Evolutionary conservation across 2,888 invertebrate species (phyloP).

Genomic region (Smittia aterrima): DNA sequence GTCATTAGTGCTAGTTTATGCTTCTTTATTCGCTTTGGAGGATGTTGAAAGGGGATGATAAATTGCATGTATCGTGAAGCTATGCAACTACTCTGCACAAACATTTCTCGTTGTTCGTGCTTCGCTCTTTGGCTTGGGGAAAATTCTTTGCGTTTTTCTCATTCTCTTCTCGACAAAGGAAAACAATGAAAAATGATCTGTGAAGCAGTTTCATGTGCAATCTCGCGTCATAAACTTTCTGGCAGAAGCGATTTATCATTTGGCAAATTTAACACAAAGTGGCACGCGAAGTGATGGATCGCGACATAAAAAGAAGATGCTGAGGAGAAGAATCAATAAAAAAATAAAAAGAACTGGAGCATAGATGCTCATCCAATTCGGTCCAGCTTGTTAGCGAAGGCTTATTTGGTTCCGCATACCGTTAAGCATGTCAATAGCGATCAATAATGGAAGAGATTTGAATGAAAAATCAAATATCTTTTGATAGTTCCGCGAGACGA

Average conservation of each 20-base stretch:
- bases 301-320: not conserved
- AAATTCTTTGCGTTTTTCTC: not conserved
- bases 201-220: not conserved
- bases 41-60: not conserved
- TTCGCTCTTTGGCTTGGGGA: not conserved
- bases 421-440: not conserved
- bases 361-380: not conserved
- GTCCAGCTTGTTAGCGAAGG: not conserved
- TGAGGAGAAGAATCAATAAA: not conserved
- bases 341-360: not conserved
- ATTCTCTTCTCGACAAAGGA: no score
- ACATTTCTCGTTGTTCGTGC: not conserved
- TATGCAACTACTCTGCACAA: not conserved
- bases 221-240: constrained; percentile 7
- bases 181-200: not conserved
- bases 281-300: not conserved
- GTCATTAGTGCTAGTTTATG: constrained; percentile 25
- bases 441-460: not conserved
- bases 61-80: not conserved
- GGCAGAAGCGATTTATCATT: constrained; percentile 2
- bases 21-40: not conserved
- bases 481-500: not conserved
- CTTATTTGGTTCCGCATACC: not conserved
- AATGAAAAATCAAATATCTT: not conserved
- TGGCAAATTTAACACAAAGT: not conserved